These are phyloP conservation scores for Noctilio leporinus DNA, from an alignment of 2,113 vertebrate species.

Conservation along the genomic window DNA sequence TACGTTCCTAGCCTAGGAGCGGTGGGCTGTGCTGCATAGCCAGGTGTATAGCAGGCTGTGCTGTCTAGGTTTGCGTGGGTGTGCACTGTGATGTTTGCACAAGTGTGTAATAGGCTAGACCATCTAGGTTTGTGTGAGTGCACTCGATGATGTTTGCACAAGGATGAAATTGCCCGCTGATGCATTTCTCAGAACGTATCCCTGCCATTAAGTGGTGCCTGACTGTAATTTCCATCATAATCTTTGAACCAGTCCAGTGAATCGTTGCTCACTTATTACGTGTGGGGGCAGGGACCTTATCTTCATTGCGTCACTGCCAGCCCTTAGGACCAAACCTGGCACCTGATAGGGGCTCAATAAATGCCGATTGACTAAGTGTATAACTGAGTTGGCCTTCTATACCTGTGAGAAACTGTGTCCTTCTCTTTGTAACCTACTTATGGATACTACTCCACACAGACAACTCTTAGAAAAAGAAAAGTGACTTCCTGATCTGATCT, in stretches of 20 bases:
- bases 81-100: not conserved
- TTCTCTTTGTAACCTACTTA: not conserved
- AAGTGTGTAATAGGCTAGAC: not conserved
- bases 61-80: too few species aligned
- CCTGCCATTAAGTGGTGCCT: not conserved
- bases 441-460: not conserved
- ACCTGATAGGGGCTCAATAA: not conserved
- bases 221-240: not conserved
- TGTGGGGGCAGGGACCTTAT: not conserved
- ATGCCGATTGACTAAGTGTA: not conserved
- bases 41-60: not conserved
- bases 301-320: not conserved
- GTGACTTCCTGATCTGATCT: not conserved
- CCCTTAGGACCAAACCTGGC: not conserved
- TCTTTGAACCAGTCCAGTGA: not conserved
- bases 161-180: not conserved
- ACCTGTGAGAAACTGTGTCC: too few species aligned
- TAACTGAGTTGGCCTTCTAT: not conserved
- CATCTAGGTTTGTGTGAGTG: too few species aligned
- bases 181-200: not conserved
- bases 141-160: not conserved
- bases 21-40: not conserved
- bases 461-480: not conserved
- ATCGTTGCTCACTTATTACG: not conserved
- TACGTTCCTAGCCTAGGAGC: not conserved